Evolutionary conservation across 1,140 invertebrate species (phyloP), one percentile per base, ranked within the genome.

Genomic region (Solenopsis invicta): DNA sequence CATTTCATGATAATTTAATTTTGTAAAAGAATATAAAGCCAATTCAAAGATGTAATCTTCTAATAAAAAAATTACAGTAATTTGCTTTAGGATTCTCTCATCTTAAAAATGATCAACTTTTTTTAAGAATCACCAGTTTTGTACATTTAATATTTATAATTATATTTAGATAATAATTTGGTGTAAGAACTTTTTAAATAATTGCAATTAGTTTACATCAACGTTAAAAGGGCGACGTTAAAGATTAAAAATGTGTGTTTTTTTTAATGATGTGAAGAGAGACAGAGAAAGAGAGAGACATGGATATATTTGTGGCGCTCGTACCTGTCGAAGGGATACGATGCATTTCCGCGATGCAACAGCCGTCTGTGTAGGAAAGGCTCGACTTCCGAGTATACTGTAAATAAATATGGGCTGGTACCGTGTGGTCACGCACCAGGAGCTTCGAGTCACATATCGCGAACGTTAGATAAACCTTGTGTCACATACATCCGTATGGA

Each of bases 391-490:
- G 84, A 85, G 86, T 74, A 41, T 34, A 87, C 41, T 72, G 78
- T 75, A 87, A 87, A 87, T 87, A 87, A 87, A 89, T 87, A 87
- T 87, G 67, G 86, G 86, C 86, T 78, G 54, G 88, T 76, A 76
- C 41, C 56, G 61, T 34, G 52, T 61, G 64, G 88, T 89, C 88
- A 88, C 87, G 87, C 87, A 87, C 29, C 77, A 59, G n/a, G 76
- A 66, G 80, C 45, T 21, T n/a, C 48, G 85, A 71, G 66, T 87
- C 54, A 24, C 56, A 61, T 52, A 82, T 87, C 77, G 13, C 67
- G 78, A 82, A 52, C 71, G 41, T 59, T 52, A 82, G 56, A 87
- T 87, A 69, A 87, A 78, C 21, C 54, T 62, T 16, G 64, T 82
- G 45, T 84, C 61, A 67, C 78, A 59, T 71, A 71, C 64, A 69